Evolutionary conservation across 2,113 vertebrate species (phyloP).

Genomic region (Forbesichthys papilliferus): DNA sequence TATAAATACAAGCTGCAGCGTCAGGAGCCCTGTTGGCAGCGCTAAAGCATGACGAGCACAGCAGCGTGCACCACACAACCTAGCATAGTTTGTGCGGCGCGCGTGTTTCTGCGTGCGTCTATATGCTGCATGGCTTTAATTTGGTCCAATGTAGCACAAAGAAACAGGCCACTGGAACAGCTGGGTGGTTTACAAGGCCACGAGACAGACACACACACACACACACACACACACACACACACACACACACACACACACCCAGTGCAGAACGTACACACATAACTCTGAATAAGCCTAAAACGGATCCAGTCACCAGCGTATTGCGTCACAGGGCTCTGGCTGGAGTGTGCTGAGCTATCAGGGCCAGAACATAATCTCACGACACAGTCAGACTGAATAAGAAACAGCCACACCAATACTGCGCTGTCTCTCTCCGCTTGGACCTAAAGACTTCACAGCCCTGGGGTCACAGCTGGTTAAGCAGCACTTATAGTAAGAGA

Average conservation of each 20-base stretch:
- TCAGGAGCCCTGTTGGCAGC: slow-evolving; percentile 8
- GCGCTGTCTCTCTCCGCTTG: too few species aligned
- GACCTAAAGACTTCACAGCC: too few species aligned
- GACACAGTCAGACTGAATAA: not conserved
- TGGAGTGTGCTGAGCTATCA: slow-evolving; percentile 36
- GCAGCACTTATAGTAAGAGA: too few species aligned
- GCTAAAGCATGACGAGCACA: not conserved
- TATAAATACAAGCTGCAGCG: slow-evolving; percentile 8
- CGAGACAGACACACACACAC: slow-evolving; percentile 7
- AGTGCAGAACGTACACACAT: slow-evolving; percentile 1
- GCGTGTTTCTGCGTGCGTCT: not conserved
- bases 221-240: not conserved
- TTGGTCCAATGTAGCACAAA: slow-evolving; percentile 11
- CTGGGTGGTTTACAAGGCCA: slow-evolving; percentile 15
- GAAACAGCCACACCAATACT: too few species aligned
- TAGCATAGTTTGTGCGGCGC: not conserved
- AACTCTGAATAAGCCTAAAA: not conserved
- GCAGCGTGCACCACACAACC: slow-evolving; percentile 4
- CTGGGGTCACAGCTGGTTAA: too few species aligned
- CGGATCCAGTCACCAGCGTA: not conserved
- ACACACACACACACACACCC: not conserved
- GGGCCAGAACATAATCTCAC: slow-evolving; percentile 10
- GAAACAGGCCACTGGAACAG: slow-evolving; percentile 10
- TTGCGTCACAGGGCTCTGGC: slow-evolving; percentile 8
- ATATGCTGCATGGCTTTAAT: slow-evolving; percentile 5